Evolutionary conservation across 2,113 vertebrate species (phyloP).

Genomic region (Megaceryle torquata): DNA sequence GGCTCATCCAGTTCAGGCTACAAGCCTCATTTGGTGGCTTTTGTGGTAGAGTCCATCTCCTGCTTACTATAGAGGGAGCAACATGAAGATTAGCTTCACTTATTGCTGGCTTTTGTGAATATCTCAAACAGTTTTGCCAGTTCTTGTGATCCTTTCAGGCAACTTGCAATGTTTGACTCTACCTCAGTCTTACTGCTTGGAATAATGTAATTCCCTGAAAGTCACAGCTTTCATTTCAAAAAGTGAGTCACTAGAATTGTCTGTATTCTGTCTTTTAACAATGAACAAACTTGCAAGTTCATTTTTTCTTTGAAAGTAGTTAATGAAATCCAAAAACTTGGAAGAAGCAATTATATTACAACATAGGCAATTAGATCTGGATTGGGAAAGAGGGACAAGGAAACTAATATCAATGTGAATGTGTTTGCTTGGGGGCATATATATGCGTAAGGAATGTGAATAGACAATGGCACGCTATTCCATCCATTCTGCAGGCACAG

Average conservation of each 20-base stretch:
- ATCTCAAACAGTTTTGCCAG: not conserved
- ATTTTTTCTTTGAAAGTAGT: slow-evolving; percentile 10
- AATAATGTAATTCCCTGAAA: not conserved
- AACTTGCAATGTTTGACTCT: not conserved
- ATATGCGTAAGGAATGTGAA: not conserved
- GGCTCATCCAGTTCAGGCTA: not conserved
- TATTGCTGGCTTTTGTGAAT: not conserved
- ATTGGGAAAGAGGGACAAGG: not conserved
- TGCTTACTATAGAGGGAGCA: not conserved
- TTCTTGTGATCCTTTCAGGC: not conserved
- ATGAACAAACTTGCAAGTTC: not conserved
- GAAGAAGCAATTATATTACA: slow-evolving; percentile 4
- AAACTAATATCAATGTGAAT: slow-evolving; percentile 8
- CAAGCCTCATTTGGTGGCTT: not conserved
- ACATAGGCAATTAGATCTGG: not conserved
- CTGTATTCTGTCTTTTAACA: not conserved
- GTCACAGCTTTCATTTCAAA: not conserved
- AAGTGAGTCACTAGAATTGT: not conserved
- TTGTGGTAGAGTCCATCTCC: not conserved
- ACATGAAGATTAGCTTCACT: not conserved
- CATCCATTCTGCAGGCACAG: not conserved
- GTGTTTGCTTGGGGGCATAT: not conserved
- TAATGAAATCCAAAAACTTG: slow-evolving; percentile 35
- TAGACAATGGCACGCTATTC: not conserved
- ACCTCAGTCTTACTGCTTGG: not conserved